These are phyloP conservation scores for Trachelus tabidus DNA, from an alignment of 2,888 invertebrate species.

Conservation along the genomic window DNA sequence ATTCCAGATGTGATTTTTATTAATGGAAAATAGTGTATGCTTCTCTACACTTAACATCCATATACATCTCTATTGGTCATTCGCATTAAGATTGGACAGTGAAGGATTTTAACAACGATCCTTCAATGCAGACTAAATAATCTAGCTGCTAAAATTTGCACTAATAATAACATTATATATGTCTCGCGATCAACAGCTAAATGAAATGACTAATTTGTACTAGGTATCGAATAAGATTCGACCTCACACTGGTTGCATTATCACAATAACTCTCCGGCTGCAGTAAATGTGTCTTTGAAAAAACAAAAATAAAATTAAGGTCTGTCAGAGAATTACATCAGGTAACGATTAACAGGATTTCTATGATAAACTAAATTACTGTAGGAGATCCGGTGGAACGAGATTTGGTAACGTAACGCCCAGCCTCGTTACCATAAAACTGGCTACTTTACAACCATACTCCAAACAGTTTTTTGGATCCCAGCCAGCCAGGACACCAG, in stretches of 20 bases:
- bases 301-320: neutral
- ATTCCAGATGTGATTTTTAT: neutral
- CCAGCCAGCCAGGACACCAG: constrained; percentile 53
- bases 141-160: no score
- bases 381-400: constrained; percentile 44
- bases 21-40: constrained; percentile 2
- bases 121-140: neutral
- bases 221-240: neutral
- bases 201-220: constrained; percentile 2
- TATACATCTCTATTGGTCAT: neutral
- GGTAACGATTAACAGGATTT: neutral
- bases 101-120: neutral
- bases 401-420: constrained; percentile 49
- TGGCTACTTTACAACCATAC: constrained; percentile 54
- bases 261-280: neutral
- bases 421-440: constrained; percentile 48
- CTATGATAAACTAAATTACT: constrained; percentile 18
- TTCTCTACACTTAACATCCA: neutral
- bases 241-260: neutral
- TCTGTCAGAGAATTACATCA: no score
- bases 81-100: no score
- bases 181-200: constrained; percentile 3
- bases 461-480: constrained; percentile 57
- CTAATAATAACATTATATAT: neutral
- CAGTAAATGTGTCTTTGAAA: neutral